Base-by-base conservation (phyloP, 2,797 vertebrate species). In the Linurgus olivaceus region DNA sequence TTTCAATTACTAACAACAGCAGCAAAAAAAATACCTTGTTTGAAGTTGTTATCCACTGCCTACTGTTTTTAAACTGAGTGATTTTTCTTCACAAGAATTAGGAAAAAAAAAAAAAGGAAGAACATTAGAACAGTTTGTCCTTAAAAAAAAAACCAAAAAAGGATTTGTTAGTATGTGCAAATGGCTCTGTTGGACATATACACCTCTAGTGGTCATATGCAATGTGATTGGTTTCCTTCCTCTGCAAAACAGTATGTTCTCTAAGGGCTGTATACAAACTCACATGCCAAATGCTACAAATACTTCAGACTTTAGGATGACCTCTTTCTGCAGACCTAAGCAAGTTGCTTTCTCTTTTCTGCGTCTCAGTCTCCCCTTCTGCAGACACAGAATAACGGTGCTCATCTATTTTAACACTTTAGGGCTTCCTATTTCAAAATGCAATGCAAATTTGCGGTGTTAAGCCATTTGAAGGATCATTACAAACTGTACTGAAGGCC, bases 231-330 rank as follows among this genome's bases (percentile, higher is more conserved):
- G 13, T 35, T 51, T 65, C 44, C 24, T 13, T 42, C 12, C 40
- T 7, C 25, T 50, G 9, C n/a, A 62, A 92, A 85, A 79, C 81
- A 57, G 19, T 71, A 31, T 40, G 68, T 83, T 96, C 75, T 83
- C 77, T 78, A 44, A 68, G 42, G 25, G 19, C n/a, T 86, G 54
- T 54, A 29, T 75, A 65, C 47, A 74, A 83, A 4, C 31, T 38
- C 31, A 25, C 1, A 4, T 52, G 44, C 50, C 87, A 95, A 91
- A 31, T 45, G 37, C 78, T 89, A 61, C 78, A 77, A 87, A 74
- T 85, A 86, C n/a, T 87, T 93, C 68, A 74, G 3, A 45, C 57
- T 92, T 72, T 52, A 73, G 57, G 67, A 66, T 47, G 63, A 66
- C 15, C 19, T 67, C 77, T 88, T 83, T 38, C 59, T 84, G 40